Evolutionary conservation across 1,140 invertebrate genomes (phyloP), one percentile per base, ranked within the genome.

Genomic region (Lasaia peninsularis): DNA sequence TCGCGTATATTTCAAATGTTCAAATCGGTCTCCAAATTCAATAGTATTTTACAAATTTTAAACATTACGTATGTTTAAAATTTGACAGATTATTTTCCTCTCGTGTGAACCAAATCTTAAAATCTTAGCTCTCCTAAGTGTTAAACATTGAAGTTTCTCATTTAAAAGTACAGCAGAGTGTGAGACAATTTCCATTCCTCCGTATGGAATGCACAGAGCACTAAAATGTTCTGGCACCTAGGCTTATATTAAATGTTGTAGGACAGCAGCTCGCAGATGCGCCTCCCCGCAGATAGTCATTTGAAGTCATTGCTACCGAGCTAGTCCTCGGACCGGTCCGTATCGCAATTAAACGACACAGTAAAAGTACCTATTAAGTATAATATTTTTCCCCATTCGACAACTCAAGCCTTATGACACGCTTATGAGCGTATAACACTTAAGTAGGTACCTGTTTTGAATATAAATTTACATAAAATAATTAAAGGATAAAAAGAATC

Each of bases 271-370:
- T 40, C 16, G 70, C 69, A 61, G 63, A 67, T 72, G 70, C 77
- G 66, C 73, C 70, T 63, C 56, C 59, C 21, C 12, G 73, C 68
- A 69, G 65, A 64, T 75, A 74, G 82, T 67, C 81, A 84, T 83
- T 80, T 80, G 70, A 74, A 69, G 79, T 82, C 74, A 74, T 86
- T 81, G 78, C 77, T 79, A 78, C 76, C 68, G 66, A 71, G 66
- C 60, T 57, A 56, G 59, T 62, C 31, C 31, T 52, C 55, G 20
- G 69, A 80, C 77, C 77, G 76, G 75, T 78, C 69, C 14, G 57
- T 57, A 57, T 62, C 16, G 71, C 76, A 80, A 84, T 86, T 84
- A 84, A 79, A 70, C 76, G 80, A 80, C 79, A 83, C 73, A 75
- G 76, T 83, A 81, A 80, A 77, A 76, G 75, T 77, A 67, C 63